Evolutionary conservation across 2,113 vertebrate genomes (phyloP).

Genomic region (Grallaria varia): DNA sequence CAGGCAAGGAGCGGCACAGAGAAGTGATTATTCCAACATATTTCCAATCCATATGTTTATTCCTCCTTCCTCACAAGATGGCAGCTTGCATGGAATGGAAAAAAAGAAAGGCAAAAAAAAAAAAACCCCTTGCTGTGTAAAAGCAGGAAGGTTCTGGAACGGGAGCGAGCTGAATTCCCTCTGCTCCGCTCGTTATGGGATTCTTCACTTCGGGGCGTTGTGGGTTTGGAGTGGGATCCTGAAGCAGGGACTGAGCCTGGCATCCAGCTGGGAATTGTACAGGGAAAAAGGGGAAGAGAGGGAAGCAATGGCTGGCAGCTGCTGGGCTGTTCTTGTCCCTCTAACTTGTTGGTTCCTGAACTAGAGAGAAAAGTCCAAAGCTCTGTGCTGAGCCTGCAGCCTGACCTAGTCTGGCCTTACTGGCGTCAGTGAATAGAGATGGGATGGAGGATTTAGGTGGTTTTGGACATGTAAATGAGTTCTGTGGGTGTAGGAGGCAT

Average conservation of each 20-base stretch:
- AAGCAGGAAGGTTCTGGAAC: not conserved
- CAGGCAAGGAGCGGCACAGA: conserved; percentile 51
- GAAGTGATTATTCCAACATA: conserved; percentile 67
- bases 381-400: not conserved
- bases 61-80: conserved; percentile 54
- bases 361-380: not conserved
- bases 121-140: not conserved
- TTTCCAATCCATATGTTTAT: conserved; percentile 66
- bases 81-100: conserved; percentile 42
- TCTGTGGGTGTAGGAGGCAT: not conserved
- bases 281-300: not conserved
- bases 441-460: rapidly evolving
- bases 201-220: not conserved
- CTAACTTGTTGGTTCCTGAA: not conserved
- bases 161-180: not conserved
- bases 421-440: not conserved
- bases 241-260: not conserved
- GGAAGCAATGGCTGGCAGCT: not conserved
- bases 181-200: not conserved
- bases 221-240: not conserved
- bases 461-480: not conserved
- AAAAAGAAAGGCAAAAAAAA: conserved; percentile 28
- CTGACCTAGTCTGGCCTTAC: not conserved
- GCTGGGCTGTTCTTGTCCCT: not conserved
- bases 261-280: not conserved